Evolutionary conservation across 2,797 vertebrate species (phyloP), one percentile per base, ranked within the genome.

Genomic region (Botia kubotai): DNA sequence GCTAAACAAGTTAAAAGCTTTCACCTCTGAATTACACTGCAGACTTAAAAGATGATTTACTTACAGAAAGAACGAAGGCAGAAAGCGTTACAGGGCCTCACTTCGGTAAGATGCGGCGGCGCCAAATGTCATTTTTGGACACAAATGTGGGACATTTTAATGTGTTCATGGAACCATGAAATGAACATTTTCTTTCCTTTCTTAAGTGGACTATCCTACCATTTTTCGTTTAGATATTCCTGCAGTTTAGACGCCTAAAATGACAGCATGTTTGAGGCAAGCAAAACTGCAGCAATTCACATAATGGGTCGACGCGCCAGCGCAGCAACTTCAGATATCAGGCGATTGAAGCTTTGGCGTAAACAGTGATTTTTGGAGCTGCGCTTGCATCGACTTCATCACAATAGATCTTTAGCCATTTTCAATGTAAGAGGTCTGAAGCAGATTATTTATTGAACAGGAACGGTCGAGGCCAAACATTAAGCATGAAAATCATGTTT

Each of bases 311-410:
- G 60, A 46, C 43, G 43, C 14, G 50, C 73, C 72, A 75, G 66
- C 71, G 68, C 60, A 80, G 60, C 36, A 75, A 71, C 58, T 84
- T 74, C 63, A 36, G 62, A 67, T 78, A 60, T 85, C 33, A 52
- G 53, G 48, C 73, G 77, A 76, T 60, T 85, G 63, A 77, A 80
- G 72, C 67, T 83, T 82, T 77, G 0, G 75, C 79, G 76, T 79
- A 85, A 85, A 83, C 72, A 68, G 75, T 70, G 72, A 80, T 82
- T 85, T 85, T 83, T 80, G 17, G 17, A 72, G 79, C 74, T 80
- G 52, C 13, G 36, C 70, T 72, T 83, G 72, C 79, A 83, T 80
- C 79, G 72, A 63, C 26, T 77, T 85, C 58, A 83, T 77, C 79
- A 75, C 72, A 71, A 80, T 71, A 66, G 60, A 60, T 68, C 63